Percentiles rank a stretch among this genome's conserved stretches.
Conservation (phyloP, 2,888 invertebrate species). For the Tuta absoluta region DNA sequence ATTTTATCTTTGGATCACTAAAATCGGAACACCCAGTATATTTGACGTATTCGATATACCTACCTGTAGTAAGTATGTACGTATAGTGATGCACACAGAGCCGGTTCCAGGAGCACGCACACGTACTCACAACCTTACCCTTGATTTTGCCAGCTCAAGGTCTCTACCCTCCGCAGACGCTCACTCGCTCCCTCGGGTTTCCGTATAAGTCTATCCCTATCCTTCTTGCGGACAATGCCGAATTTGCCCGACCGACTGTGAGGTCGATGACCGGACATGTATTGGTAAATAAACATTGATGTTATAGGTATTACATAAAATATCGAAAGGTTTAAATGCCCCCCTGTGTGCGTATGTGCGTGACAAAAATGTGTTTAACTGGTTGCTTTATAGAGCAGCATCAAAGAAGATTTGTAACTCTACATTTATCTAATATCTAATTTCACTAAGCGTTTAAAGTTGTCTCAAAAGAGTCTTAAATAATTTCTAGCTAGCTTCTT, state of each 20-base stretch:
- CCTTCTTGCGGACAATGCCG: constrained; percentile 70
- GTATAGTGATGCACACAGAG: constrained; percentile 47
- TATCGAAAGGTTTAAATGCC: constrained; percentile 46
- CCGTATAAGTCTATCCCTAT: constrained; percentile 63
- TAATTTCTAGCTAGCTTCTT: not conserved
- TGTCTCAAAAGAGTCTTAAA: not conserved
- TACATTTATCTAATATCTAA: not conserved
- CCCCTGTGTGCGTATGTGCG: constrained; percentile 18
- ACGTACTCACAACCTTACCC: constrained; percentile 70
- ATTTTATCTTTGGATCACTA: too few relatives aligned
- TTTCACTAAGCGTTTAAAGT: not conserved
- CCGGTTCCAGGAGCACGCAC: constrained; percentile 59
- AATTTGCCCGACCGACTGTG: constrained; percentile 69
- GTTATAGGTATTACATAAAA: constrained; percentile 52
- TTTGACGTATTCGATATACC: constrained; percentile 30
- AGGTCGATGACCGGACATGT: constrained; percentile 75
- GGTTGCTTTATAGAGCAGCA: not conserved
- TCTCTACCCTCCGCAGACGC: constrained; percentile 72
- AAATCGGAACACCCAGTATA: too few relatives aligned
- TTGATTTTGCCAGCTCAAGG: constrained; percentile 82
- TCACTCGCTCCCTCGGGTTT: constrained; percentile 56
- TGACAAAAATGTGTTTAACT: not conserved
- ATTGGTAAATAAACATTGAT: constrained; percentile 79
- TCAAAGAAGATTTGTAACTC: not conserved
- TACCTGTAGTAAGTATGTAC: constrained; percentile 37